A percentile compares a stretch with the other conserved stretches of the same genome.
Evolutionary conservation across 2,888 invertebrate species (phyloP).

Genomic region (Acrobasis suavella): DNA sequence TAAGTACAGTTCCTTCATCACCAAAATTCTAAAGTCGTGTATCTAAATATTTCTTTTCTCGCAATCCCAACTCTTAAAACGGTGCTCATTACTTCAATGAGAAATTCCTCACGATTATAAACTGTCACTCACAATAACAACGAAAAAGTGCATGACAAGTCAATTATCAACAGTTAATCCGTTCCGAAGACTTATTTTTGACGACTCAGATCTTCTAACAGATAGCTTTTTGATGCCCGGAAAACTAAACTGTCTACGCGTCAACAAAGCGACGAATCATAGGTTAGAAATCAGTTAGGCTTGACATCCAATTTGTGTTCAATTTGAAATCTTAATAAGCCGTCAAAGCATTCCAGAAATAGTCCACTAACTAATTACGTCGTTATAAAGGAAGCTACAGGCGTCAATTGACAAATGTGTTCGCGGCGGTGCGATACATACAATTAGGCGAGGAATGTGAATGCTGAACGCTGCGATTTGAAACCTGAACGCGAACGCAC

Average conservation of each 20-base stretch:
- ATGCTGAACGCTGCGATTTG: slow-evolving; percentile 30
- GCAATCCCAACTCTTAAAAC: background rate
- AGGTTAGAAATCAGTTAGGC: slow-evolving; percentile 70
- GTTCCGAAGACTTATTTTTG: slow-evolving; percentile 21
- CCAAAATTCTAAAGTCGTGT: background rate
- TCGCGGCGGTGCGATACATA: slow-evolving; percentile 70
- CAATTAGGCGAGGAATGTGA: slow-evolving; percentile 73
- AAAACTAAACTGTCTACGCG: slow-evolving; percentile 72
- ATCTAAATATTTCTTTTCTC: background rate
- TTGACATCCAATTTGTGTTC: slow-evolving; percentile 80
- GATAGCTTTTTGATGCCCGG: slow-evolving; percentile 74
- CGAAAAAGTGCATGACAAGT: slow-evolving; percentile 12
- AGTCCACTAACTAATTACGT: slow-evolving; percentile 74
- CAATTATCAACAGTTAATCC: slow-evolving; percentile 25
- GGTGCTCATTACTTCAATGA: slow-evolving; percentile 3
- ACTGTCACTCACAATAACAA: slow-evolving; percentile 16
- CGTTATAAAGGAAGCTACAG: slow-evolving; percentile 50
- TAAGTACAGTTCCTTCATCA: background rate
- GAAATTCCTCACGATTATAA: slow-evolving; percentile 15
- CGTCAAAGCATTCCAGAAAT: slow-evolving; percentile 79
- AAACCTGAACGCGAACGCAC: slow-evolving; percentile 47
- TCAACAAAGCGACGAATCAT: slow-evolving; percentile 49
- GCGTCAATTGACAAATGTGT: slow-evolving; percentile 81
- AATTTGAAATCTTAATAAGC: slow-evolving; percentile 81
- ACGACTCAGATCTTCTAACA: slow-evolving; percentile 42